phyloP scores from a whole-genome alignment of 2,113 vertebrate genomes.

The Edolisoma coerulescens region DNA sequence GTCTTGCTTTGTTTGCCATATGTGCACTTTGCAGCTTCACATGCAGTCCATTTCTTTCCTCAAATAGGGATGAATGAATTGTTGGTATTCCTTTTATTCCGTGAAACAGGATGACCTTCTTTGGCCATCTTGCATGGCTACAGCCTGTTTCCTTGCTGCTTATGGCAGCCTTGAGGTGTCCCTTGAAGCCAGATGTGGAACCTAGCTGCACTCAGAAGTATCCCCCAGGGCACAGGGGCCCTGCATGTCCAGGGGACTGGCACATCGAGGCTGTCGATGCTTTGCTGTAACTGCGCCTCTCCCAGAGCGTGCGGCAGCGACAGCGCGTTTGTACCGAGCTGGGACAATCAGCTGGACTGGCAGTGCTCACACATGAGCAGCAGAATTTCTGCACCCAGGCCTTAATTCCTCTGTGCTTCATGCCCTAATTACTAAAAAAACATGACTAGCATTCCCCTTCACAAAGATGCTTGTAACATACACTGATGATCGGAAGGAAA shows the following conservation, averaged over 20 bases:
- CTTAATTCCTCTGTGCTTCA: background rate
- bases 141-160: background rate
- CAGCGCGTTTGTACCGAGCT: accelerated
- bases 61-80: background rate
- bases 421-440: background rate
- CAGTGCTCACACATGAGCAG: background rate
- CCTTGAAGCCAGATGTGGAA: background rate
- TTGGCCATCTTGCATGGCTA: background rate
- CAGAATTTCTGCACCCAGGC: background rate
- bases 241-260: accelerated
- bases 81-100: background rate
- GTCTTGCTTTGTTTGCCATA: background rate
- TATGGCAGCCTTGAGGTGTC: background rate
- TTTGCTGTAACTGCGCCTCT: background rate
- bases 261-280: accelerated
- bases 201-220: accelerated
- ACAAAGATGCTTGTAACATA: background rate
- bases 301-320: accelerated
- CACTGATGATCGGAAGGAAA: background rate
- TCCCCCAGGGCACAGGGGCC: accelerated
- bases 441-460: background rate
- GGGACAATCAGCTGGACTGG: background rate
- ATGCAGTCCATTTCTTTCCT: background rate
- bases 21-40: background rate
- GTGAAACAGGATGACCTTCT: background rate